Evolutionary conservation across 1,140 invertebrate genomes (phyloP).

Genomic region (Lerema accius): DNA sequence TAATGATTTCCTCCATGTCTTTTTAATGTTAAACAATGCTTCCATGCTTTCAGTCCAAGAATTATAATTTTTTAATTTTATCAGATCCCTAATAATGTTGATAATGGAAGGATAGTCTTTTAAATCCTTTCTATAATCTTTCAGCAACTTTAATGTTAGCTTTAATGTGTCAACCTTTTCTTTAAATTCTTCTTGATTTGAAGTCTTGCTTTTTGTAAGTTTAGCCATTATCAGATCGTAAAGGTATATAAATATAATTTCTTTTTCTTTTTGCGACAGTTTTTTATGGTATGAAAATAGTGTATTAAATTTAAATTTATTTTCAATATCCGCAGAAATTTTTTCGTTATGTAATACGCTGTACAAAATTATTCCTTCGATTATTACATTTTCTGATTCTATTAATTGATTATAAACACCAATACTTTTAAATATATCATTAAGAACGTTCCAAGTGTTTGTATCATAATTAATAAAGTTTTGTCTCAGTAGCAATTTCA

Average conservation of each 20-base stretch:
- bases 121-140: slow-evolving; percentile 56
- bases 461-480: slow-evolving; percentile 46
- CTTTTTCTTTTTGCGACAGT: slow-evolving; percentile 46
- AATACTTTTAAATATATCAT: slow-evolving; percentile 49
- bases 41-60: slow-evolving; percentile 44
- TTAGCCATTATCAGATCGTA: slow-evolving; percentile 42
- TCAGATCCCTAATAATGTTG: slow-evolving; percentile 48
- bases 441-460: slow-evolving; percentile 49
- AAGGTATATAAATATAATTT: slow-evolving; percentile 54
- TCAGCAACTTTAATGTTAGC: slow-evolving; percentile 46
- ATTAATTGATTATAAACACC: slow-evolving; percentile 43
- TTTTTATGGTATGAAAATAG: slow-evolving; percentile 46
- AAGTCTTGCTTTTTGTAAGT: slow-evolving; percentile 38
- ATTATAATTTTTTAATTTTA: slow-evolving; percentile 50
- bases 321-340: slow-evolving; percentile 46
- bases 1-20: slow-evolving; percentile 56
- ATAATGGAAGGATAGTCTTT: slow-evolving; percentile 47
- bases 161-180: slow-evolving; percentile 38
- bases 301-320: slow-evolving; percentile 52
- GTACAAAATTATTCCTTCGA: slow-evolving; percentile 53
- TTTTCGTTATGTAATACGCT: slow-evolving; percentile 43
- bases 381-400: slow-evolving; percentile 28
- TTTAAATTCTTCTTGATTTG: slow-evolving; percentile 40
- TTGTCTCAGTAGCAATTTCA: slow-evolving; percentile 38
- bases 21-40: slow-evolving; percentile 54